Conservation (phyloP, 2,797 vertebrate genomes). For the Tangara arthus region DNA sequence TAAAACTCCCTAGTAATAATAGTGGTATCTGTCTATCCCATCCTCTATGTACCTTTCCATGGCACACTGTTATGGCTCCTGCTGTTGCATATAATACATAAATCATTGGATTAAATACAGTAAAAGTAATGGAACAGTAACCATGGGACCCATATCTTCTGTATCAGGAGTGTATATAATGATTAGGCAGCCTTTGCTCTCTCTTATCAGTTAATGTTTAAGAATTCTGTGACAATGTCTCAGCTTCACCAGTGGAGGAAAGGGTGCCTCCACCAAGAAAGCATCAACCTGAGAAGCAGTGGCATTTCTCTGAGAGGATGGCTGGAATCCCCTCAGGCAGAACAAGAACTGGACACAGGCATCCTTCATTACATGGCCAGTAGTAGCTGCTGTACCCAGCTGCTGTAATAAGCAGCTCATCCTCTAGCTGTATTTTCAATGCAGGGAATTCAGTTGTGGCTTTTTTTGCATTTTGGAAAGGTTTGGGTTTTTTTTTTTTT, state of each 20-base stretch:
- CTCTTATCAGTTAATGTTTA: background rate
- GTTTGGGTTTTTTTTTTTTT: rapidly evolving
- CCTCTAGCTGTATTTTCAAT: background rate
- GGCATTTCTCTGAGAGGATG: background rate
- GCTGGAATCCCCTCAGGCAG: background rate
- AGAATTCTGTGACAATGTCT: background rate
- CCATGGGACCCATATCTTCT: background rate
- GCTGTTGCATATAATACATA: background rate
- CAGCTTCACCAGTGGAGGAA: background rate
- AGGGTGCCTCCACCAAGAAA: background rate
- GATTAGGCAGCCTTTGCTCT: background rate
- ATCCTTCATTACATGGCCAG: background rate
- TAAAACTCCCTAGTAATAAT: background rate
- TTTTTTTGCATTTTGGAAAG: rapidly evolving
- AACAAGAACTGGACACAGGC: background rate
- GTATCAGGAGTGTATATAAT: background rate
- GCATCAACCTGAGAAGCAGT: background rate
- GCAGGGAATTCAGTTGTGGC: background rate
- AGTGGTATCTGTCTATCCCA: background rate
- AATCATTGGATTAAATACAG: background rate
- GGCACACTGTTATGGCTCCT: background rate
- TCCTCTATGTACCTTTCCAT: background rate
- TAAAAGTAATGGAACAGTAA: background rate
- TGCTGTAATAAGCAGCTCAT: background rate
- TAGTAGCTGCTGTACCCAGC: background rate